Conservation (phyloP, 2,113 vertebrate species). For the Lutjanus erythropterus region DNA sequence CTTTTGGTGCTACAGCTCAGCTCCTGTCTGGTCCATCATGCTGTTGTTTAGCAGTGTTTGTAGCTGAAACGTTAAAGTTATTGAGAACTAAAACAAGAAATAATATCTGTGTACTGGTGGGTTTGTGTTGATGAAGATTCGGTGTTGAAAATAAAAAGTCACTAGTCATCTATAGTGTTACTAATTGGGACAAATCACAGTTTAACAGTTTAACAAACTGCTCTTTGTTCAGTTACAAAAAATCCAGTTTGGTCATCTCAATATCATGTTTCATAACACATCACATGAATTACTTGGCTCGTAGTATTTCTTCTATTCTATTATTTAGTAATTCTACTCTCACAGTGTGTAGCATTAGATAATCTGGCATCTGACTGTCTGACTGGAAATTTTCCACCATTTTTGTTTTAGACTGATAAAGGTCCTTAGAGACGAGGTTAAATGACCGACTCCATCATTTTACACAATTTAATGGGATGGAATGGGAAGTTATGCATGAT, state of each 20-base stretch:
- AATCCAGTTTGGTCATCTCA: background rate
- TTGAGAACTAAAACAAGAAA: background rate
- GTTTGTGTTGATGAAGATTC: background rate
- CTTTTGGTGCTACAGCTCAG: conserved; percentile 19
- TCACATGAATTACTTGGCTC: background rate
- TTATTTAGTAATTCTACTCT: background rate
- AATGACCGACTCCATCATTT: background rate
- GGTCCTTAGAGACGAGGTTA: background rate
- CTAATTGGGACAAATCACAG: background rate
- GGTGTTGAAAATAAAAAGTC: background rate
- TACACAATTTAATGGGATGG: background rate
- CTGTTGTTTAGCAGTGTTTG: background rate
- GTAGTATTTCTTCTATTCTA: background rate
- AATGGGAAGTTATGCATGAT: background rate
- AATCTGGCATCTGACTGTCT: no score
- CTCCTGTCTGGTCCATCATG: conserved; percentile 9
- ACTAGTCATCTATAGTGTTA: background rate
- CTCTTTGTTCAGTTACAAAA: background rate
- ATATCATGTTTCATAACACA: background rate
- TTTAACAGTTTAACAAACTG: background rate
- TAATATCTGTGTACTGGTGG: background rate
- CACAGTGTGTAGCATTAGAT: background rate
- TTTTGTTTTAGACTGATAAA: background rate
- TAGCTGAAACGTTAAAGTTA: background rate
- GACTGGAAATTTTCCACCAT: background rate